Evolutionary conservation across 92 coral and sea anemone species (phyloP).

Genomic region (Nematostella vectensis): DNA sequence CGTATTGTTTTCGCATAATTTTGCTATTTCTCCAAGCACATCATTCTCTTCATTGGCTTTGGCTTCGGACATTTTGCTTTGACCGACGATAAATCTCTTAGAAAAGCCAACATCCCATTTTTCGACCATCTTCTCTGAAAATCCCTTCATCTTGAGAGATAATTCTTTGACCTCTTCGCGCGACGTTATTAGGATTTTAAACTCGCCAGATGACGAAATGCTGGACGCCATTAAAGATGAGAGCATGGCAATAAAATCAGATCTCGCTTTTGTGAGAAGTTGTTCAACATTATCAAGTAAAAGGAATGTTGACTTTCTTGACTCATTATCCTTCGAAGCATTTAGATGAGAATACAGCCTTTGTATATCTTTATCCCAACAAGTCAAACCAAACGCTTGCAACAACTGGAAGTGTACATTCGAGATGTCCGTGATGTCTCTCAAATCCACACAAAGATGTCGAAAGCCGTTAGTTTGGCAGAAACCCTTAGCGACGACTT

Average conservation of each 20-base stretch:
- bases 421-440: constrained; percentile 24
- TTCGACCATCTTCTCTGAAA: constrained; percentile 23
- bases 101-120: constrained; percentile 15
- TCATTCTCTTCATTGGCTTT: constrained; percentile 1
- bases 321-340: no score
- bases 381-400: not conserved
- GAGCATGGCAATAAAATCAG: constrained; percentile 11
- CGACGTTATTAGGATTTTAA: constrained; percentile 44
- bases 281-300: constrained; percentile 61
- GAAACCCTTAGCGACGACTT: constrained; percentile 15
- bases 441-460: constrained; percentile 18
- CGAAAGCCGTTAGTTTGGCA: not conserved
- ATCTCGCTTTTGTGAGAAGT: constrained; percentile 8
- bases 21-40: constrained; percentile 1
- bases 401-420: constrained; percentile 14
- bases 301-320: constrained; percentile 15
- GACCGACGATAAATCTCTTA: constrained; percentile 4
- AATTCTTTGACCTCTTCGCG: constrained; percentile 25
- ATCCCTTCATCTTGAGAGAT: constrained; percentile 8
- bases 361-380: constrained; percentile 2
- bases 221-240: constrained; percentile 8
- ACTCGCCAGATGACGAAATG: not conserved
- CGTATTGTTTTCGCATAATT: constrained; percentile 24
- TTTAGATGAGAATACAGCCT: constrained; percentile 3
- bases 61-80: not conserved